Percentiles rank a stretch among this genome's conserved stretches.
Evolutionary conservation across 2,113 vertebrate species (phyloP).

Genomic region (Xiphophorus couchianus): DNA sequence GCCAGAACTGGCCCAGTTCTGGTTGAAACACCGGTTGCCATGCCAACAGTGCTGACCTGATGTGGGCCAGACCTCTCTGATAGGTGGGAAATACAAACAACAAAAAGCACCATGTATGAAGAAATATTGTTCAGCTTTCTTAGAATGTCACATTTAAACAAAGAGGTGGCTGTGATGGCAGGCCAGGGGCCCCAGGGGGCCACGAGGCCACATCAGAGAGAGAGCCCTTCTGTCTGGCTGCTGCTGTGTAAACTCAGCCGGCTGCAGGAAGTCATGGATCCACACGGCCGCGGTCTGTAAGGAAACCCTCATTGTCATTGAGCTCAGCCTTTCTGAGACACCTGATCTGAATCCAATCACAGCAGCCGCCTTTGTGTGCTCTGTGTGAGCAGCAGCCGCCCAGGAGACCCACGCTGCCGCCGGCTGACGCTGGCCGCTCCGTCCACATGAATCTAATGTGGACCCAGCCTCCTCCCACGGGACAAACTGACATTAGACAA

Average conservation of each 20-base stretch:
- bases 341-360: conserved; percentile 76
- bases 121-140: not conserved
- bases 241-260: conserved; percentile 49
- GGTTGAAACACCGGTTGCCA: too few species aligned
- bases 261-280: conserved; percentile 61
- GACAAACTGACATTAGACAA: not conserved
- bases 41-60: too few species aligned
- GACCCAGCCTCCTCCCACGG: conserved; percentile 16
- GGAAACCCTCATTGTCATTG: conserved; percentile 62
- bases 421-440: conserved; percentile 34
- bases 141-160: not conserved
- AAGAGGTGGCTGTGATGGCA: conserved; percentile 34
- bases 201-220: conserved; percentile 24
- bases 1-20: too few species aligned
- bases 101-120: not conserved
- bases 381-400: conserved; percentile 51
- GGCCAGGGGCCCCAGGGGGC: conserved; percentile 40
- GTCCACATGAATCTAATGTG: conserved; percentile 59
- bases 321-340: conserved; percentile 62
- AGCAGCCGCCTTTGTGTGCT: conserved; percentile 42
- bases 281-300: conserved; percentile 54
- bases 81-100: not conserved
- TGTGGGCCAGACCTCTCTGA: too few species aligned
- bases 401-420: conserved; percentile 39
- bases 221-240: conserved; percentile 47